A percentile compares a stretch with the other conserved stretches of the same genome.
Conservation (phyloP, 1,140 invertebrate species). For the Nasonia giraulti region DNA sequence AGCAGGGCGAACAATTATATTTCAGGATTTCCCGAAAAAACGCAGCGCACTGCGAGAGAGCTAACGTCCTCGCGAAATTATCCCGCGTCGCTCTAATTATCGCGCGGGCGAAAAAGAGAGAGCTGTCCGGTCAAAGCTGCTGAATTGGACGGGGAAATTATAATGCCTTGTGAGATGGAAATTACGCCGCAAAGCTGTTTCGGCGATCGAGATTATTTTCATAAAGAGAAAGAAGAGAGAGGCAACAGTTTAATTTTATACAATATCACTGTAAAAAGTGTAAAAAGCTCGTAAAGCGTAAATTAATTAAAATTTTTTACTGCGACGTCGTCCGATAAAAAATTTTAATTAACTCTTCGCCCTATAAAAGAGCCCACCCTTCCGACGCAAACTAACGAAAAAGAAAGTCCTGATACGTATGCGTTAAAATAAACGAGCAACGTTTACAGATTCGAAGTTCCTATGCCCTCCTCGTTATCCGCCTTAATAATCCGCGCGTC, state of each 20-base stretch:
- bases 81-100: slow-evolving; percentile 20
- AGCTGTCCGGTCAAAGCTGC: not conserved
- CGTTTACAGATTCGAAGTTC: not conserved
- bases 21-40: not conserved
- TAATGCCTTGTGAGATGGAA: not conserved
- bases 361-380: not conserved
- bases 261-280: not conserved
- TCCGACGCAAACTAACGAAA: not conserved
- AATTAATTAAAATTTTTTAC: slow-evolving; percentile 9
- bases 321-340: not conserved
- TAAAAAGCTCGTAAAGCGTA: slow-evolving; percentile 6
- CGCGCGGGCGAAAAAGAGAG: not conserved
- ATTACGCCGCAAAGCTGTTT: not conserved
- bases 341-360: not conserved
- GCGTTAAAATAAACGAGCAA: not conserved
- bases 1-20: not conserved
- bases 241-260: not conserved
- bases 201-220: not conserved
- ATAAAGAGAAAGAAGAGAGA: not conserved
- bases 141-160: not conserved
- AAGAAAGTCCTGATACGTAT: not conserved
- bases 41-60: not conserved
- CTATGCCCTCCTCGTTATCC: not conserved
- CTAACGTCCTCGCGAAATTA: not conserved
- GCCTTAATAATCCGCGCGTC: slow-evolving; percentile 13